Base-by-base conservation (phyloP, 1,140 invertebrate genomes). In the Lerema accius region DNA sequence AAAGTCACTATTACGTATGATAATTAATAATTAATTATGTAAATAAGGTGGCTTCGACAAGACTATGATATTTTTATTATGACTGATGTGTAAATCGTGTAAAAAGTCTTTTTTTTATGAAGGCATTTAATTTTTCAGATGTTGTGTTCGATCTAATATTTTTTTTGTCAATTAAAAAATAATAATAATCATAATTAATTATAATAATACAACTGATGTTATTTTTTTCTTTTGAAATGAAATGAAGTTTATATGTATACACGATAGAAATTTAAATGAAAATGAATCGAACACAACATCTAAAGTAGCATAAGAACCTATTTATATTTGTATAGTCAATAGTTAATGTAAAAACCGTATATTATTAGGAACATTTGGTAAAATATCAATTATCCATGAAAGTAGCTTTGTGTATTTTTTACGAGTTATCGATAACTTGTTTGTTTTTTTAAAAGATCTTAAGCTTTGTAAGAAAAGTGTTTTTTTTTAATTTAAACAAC, bases 31-130 rank as follows among this genome's bases (percentile, higher is more conserved):
- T 66, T 72, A 63, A 50, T 68, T 46, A 64, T 80, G 75, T 76
- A 81, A 66, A 84, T 84, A 81, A 50, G 43, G 56, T 50, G 35
- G 75, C 71, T 78, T 75, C 16, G 66, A 75, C 66, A 76, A 79
- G 68, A 81, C 69, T 82, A 81, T 71, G 49, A 75, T 81, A 80
- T 78, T 77, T 84, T 82, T 79, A 73, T 76, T 85, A 83, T 72
- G 82, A 85, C 76, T 80, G 80, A 85, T 63, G 51, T 80, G 72
- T 84, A 80, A 76, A 83, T 83, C 69, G 63, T 83, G 80, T 83
- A 83, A 75, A 82, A 78, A 76, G 55, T 51, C 62, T 67, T 74
- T 69, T n/a, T 75, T 63, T 65, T 69, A 67, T 74, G 67, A 75
- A 75, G 53, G 75, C 78, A 77, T 82, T 80, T 78, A 77, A 60